Evolutionary conservation across 1,140 invertebrate species (phyloP).

Genomic region (Akabosia matsudoensis): DNA sequence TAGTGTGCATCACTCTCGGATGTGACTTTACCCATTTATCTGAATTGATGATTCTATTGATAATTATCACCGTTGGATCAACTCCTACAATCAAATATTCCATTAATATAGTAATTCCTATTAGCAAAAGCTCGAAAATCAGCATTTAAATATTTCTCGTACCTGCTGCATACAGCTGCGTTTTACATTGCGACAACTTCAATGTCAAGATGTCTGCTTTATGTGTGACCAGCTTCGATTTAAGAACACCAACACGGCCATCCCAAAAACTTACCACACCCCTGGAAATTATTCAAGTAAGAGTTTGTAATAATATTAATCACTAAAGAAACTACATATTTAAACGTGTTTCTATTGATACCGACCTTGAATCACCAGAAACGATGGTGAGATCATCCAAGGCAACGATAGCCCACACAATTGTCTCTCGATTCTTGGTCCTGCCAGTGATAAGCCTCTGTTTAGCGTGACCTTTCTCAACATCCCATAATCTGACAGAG

Average conservation of each 20-base stretch:
- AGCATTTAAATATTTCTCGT: no score
- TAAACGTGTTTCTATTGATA: no score
- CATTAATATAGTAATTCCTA: slow-evolving; percentile 49
- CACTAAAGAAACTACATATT: slow-evolving; percentile 1
- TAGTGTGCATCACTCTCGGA: slow-evolving; percentile 72
- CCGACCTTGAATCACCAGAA: slow-evolving; percentile 80
- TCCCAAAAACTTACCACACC: slow-evolving; percentile 86
- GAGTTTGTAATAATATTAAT: not conserved
- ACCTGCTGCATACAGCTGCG: slow-evolving; percentile 69
- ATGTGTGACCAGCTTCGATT: slow-evolving; percentile 71
- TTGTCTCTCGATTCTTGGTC: slow-evolving; percentile 65
- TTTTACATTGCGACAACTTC: slow-evolving; percentile 67
- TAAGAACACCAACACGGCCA: slow-evolving; percentile 69
- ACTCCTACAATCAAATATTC: slow-evolving; percentile 57
- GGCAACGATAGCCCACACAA: slow-evolving; percentile 80
- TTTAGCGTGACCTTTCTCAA: slow-evolving; percentile 73
- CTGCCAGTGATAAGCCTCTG: slow-evolving; percentile 72
- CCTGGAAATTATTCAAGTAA: slow-evolving; percentile 50
- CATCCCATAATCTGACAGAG: slow-evolving; percentile 82
- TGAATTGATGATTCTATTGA: slow-evolving; percentile 58
- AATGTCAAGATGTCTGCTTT: slow-evolving; percentile 73
- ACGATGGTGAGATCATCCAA: slow-evolving; percentile 77
- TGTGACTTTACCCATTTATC: slow-evolving; percentile 74
- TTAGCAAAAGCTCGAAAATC: no score
- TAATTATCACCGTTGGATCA: slow-evolving; percentile 71